Percentiles rank a stretch among this genome's conserved stretches.
Conservation (phyloP, 2,888 invertebrate species). For the Microplitis manilae region DNA sequence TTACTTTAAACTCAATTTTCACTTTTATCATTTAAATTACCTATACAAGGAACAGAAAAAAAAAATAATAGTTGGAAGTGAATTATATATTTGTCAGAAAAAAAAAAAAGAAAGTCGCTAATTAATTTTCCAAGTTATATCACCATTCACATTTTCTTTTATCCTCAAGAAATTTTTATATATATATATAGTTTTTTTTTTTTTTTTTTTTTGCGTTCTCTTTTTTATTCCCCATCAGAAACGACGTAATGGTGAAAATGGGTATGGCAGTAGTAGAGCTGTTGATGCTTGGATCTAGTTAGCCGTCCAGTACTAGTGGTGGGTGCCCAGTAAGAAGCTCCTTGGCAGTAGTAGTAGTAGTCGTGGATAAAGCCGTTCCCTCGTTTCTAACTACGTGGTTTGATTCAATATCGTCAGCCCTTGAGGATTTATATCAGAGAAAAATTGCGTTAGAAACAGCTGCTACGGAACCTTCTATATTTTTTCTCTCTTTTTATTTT, state of each 20-base stretch:
- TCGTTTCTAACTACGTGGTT: slow-evolving; percentile 52
- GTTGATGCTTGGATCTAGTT: slow-evolving; percentile 55
- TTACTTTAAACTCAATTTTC: no score
- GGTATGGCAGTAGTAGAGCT: neutral
- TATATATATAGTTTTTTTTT: no score
- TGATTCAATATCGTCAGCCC: slow-evolving; percentile 62
- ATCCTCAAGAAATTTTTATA: neutral
- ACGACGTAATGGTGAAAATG: slow-evolving; percentile 36
- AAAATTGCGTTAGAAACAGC: slow-evolving; percentile 67
- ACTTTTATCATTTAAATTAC: no score
- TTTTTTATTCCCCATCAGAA: slow-evolving; percentile 10
- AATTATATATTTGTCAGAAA: no score
- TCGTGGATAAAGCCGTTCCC: slow-evolving; percentile 39
- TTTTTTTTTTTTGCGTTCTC: slow-evolving; percentile 4
- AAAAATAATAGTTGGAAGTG: no score
- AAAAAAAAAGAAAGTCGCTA: neutral
- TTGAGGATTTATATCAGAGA: slow-evolving; percentile 62
- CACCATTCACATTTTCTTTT: neutral
- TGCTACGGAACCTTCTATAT: slow-evolving; percentile 47
- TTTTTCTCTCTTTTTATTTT: slow-evolving; percentile 1
- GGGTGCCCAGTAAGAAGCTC: slow-evolving; percentile 17
- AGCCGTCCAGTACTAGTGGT: slow-evolving; percentile 42
- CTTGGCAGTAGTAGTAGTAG: slow-evolving; percentile 7
- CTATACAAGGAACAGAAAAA: no score
- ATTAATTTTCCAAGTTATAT: slow-evolving; percentile 3